phyloP scores from a whole-genome alignment of 2,797 vertebrate species.

The Takifugu rubripes region DNA sequence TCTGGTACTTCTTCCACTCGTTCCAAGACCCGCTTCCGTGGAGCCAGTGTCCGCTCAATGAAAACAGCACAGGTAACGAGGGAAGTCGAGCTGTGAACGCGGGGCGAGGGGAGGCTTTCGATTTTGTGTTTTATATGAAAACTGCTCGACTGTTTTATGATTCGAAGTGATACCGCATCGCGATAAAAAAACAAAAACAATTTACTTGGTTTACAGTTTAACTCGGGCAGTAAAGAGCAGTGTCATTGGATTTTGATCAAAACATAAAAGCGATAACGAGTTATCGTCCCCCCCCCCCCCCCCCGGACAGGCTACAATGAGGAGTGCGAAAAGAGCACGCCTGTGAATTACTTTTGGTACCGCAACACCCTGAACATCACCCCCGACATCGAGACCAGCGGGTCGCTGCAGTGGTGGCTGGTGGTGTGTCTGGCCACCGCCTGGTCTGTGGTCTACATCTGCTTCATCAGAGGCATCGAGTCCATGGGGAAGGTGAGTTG shows the following conservation, averaged over 20 bases:
- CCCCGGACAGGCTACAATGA: constrained; percentile 63
- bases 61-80: constrained; percentile 77
- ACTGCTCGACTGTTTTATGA: not conserved
- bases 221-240: not conserved
- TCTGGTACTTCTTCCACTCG: constrained; percentile 91
- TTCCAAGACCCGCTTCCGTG: constrained; percentile 89
- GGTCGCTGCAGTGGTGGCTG: constrained; percentile 81
- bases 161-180: not conserved
- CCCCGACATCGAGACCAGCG: constrained; percentile 63
- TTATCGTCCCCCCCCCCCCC: rapidly evolving
- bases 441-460: constrained; percentile 84
- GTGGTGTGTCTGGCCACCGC: constrained; percentile 77
- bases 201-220: not conserved
- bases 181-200: not conserved
- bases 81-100: not conserved
- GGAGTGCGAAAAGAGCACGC: constrained; percentile 81
- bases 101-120: not conserved
- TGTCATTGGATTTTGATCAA: not conserved
- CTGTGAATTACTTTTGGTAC: constrained; percentile 92
- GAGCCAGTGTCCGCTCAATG: constrained; percentile 79
- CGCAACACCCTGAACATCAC: constrained; percentile 86
- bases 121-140: too few relatives aligned
- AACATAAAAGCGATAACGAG: not conserved
- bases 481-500: constrained; percentile 85
- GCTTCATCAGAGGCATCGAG: constrained; percentile 85